Evolutionary conservation across 2,888 invertebrate genomes (phyloP).

Genomic region (Megaustenia siamemsis): DNA sequence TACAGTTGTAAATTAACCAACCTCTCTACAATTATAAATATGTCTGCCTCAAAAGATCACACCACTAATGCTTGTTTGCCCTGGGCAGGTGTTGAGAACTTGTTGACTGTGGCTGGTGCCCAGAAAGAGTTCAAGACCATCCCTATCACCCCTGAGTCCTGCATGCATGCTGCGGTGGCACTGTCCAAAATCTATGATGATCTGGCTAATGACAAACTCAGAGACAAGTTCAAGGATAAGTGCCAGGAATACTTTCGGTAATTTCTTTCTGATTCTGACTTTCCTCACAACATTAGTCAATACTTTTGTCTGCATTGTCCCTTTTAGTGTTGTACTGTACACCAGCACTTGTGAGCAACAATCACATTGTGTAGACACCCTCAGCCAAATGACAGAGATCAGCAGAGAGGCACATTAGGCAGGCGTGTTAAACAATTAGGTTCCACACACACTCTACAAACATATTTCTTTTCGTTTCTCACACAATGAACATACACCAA

Average conservation of each 20-base stretch:
- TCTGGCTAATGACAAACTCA: conserved; percentile 91
- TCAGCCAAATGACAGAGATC: no score
- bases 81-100: conserved; percentile 83
- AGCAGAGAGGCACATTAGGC: no score
- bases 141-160: conserved; percentile 92
- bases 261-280: conserved; percentile 53
- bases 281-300: not conserved
- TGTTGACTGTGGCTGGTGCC: conserved; percentile 95
- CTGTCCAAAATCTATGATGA: conserved; percentile 95
- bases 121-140: conserved; percentile 90
- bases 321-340: not conserved
- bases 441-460: no score
- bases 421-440: no score
- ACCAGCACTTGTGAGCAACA: no score
- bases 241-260: conserved; percentile 77
- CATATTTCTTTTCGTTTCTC: no score
- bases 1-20: no score
- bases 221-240: conserved; percentile 75
- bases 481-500: no score
- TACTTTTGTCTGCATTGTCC: not conserved
- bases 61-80: no score
- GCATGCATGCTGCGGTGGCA: conserved; percentile 94
- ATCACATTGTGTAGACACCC: no score
- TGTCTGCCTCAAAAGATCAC: no score
- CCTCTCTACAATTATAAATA: no score